phyloP scores from a whole-genome alignment of 2,888 invertebrate species.

The Drosophila tripunctata region DNA sequence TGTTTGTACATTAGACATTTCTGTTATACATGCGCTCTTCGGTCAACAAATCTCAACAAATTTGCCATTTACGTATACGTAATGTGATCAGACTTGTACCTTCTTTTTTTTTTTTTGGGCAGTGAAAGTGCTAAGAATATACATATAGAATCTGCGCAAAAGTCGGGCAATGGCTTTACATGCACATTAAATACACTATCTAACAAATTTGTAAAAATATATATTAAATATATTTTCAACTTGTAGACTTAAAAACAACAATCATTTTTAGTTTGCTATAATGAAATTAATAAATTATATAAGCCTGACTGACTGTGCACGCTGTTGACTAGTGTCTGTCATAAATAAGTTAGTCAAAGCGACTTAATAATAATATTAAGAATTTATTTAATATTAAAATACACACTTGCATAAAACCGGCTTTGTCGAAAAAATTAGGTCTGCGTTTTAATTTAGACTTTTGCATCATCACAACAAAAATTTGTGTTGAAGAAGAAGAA shows the following conservation, averaged over 20 bases:
- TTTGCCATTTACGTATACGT: constrained; percentile 38
- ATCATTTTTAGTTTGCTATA: not conserved
- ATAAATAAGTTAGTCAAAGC: constrained; percentile 26
- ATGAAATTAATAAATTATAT: not conserved
- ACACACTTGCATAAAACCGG: constrained; percentile 49
- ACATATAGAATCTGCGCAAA: not conserved
- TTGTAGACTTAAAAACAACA: not conserved
- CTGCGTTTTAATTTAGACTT: constrained; percentile 74
- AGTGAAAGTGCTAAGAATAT: constrained; percentile 58
- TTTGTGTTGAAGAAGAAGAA: too few species aligned
- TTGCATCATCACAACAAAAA: constrained; percentile 66
- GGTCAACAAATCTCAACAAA: constrained; percentile 7
- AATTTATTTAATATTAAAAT: constrained; percentile 33
- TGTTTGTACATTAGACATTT: constrained; percentile 28
- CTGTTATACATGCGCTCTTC: constrained; percentile 38
- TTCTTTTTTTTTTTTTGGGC: too few species aligned
- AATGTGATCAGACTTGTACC: constrained; percentile 20
- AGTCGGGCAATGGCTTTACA: not conserved
- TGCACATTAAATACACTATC: not conserved
- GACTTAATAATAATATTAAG: constrained; percentile 32
- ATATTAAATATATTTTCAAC: not conserved
- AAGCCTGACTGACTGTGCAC: not conserved
- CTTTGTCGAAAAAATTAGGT: constrained; percentile 72
- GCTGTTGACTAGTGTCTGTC: constrained; percentile 6
- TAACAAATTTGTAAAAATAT: not conserved